A percentile compares a stretch with the other conserved stretches of the same genome.
phyloP scores from a whole-genome alignment of 1,140 invertebrate genomes.

The Dinoponera quadriceps region DNA sequence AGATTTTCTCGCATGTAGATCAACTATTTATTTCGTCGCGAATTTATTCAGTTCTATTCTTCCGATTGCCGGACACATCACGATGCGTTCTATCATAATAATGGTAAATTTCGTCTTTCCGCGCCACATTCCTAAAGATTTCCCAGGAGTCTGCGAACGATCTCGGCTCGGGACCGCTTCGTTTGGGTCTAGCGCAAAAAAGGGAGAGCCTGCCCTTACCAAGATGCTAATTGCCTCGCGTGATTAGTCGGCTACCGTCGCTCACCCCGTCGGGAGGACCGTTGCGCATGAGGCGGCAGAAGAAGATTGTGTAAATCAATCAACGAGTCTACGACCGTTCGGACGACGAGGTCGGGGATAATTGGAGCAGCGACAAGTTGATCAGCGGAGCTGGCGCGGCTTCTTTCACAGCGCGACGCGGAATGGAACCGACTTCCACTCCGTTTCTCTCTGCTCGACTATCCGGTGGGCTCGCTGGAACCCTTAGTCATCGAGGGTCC shows the following conservation, averaged over 20 bases:
- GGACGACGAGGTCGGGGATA: slow-evolving; percentile 63
- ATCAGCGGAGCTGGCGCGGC: slow-evolving; percentile 65
- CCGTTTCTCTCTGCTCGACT: slow-evolving; percentile 35
- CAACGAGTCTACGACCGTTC: slow-evolving; percentile 65
- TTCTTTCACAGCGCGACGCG: slow-evolving; percentile 59
- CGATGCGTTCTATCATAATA: no score
- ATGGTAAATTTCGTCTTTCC: slow-evolving; percentile 1
- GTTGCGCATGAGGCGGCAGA: slow-evolving; percentile 27
- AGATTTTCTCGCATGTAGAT: no score
- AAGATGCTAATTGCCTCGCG: slow-evolving; percentile 69
- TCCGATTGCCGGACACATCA: no score
- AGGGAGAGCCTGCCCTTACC: not conserved
- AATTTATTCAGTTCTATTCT: no score
- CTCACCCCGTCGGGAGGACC: slow-evolving; percentile 15
- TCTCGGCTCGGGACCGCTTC: not conserved
- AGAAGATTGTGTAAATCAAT: slow-evolving; percentile 74
- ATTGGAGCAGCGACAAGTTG: slow-evolving; percentile 76
- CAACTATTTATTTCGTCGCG: no score
- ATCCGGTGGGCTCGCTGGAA: slow-evolving; percentile 16
- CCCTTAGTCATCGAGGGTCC: slow-evolving; percentile 64
- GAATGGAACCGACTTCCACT: slow-evolving; percentile 59
- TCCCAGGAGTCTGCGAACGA: not conserved
- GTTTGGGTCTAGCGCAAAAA: slow-evolving; percentile 37
- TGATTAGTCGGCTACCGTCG: slow-evolving; percentile 58
- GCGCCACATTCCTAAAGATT: not conserved